These are phyloP conservation scores for Dinomys branickii DNA, from an alignment of 2,113 vertebrate genomes.

Conservation along the genomic window DNA sequence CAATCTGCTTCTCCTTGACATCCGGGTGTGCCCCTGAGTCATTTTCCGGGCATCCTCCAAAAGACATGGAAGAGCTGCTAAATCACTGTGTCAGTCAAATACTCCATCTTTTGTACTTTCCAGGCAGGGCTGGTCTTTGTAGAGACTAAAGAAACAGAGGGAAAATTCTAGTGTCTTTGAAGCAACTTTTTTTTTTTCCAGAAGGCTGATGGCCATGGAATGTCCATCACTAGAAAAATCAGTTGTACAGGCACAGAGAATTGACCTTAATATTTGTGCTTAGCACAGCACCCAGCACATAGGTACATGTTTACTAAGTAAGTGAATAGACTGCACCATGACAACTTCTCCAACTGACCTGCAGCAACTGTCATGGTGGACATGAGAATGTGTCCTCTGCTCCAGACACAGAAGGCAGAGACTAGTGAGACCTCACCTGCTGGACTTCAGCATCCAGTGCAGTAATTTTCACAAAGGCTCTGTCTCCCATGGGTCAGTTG, in stretches of 20 bases:
- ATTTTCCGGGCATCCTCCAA: neutral
- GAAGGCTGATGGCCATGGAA: neutral
- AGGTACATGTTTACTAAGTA: neutral
- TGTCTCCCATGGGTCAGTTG: neutral
- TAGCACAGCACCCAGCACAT: neutral
- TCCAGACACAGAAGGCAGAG: neutral
- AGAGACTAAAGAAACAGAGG: neutral
- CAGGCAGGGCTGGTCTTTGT: neutral
- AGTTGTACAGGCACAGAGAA: neutral
- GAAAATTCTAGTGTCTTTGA: neutral
- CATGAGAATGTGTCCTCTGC: neutral
- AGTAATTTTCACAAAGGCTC: neutral
- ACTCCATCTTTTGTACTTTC: neutral
- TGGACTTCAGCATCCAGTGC: neutral
- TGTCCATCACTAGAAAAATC: neutral
- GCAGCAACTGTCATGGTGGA: no score
- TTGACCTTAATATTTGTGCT: neutral
- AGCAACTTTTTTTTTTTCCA: neutral
- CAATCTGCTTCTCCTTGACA: neutral
- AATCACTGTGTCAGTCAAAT: neutral
- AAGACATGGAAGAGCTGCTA: neutral
- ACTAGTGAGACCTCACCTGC: neutral
- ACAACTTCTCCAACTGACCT: neutral
- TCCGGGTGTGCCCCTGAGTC: neutral
- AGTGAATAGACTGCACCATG: neutral